Evolutionary conservation across 92 coral and sea anemone genomes (phyloP), one percentile per base, ranked within the genome.

Genomic region (Ricordea florida): DNA sequence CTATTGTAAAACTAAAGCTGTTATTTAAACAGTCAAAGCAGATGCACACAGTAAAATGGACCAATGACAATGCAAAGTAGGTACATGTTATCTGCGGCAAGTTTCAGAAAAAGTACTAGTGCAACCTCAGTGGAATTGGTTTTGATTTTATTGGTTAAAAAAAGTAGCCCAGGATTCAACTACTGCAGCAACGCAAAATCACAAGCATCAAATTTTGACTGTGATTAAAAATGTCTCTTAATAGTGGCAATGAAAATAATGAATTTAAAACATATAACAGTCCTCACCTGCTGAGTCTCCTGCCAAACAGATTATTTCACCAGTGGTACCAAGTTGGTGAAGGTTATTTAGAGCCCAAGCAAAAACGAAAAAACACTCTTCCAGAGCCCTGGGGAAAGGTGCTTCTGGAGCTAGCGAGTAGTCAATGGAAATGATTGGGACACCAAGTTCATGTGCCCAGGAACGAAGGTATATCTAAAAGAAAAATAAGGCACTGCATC

Each of bases 201-300:
- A n/a, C n/a, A n/a, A n/a, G n/a, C n/a, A n/a, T n/a, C n/a, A n/a
- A n/a, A n/a, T n/a, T n/a, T n/a, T n/a, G n/a, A n/a, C n/a, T n/a
- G n/a, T n/a, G n/a, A n/a, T n/a, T n/a, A n/a, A n/a, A n/a, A n/a
- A n/a, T n/a, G n/a, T n/a, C n/a, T n/a, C n/a, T n/a, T n/a, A 45
- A 8, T 29, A 10, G 22, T 13, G 18, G 51, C 15, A 10, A 10
- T 16, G 3, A 23, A 44, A 52, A 2, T 7, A 3, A 16, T 10
- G 22, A 15, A 8, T 51, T 20, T 6, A 8, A 57, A 17, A 30
- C 21, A 15, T 41, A 30, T 14, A 2, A 33, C 21, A 14, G n/a
- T 14, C 47, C 53, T 10, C 82, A 94, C 98, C 98, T 81, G 98
- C 98, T 17, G 98, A 94, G 75, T 94, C 98, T 4, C 98, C 98